Evolutionary conservation across 2,113 vertebrate species (phyloP), one percentile per base, ranked within the genome.

Genomic region (Hyperopisus bebe): DNA sequence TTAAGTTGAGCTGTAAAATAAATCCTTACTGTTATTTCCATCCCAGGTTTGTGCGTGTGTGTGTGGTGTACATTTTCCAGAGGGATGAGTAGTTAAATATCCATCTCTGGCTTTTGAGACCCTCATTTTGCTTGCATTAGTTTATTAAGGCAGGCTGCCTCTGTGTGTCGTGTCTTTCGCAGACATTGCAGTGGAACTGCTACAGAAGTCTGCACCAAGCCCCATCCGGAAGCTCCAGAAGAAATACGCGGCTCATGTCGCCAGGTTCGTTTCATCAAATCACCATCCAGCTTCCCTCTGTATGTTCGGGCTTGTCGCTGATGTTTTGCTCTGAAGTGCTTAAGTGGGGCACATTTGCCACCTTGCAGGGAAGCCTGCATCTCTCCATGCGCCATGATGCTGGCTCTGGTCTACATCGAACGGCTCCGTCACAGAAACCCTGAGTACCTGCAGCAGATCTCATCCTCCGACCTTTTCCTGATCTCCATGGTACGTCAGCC

Each of bases 381-480:
- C 91, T 99, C 98, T 0, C 98, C 98, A 0, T 99, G 98, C 90
- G 98, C 98, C 77, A 99, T 99, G 98, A 99, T 99, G 98, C 94
- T 99, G 91, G 98, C 98, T 44, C 93, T 99, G 89, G 97, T 99
- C 93, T 99, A 99, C 94, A 98, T 99, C n/a, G 98, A 99, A 94
- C 94, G 98, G 70, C 97, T 99, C 19, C 96, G 98, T 92, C 98
- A 99, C 90, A 96, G 98, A 94, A 99, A 99, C 94, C 98, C 98
- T 0, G 98, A 99, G 92, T 99, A 99, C 94, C 96, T 99, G 44
- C 98, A 98, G 91, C 98, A 99, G 87, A 99, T 99, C 91, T 99
- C 98, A 0, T 99, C 98, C 83, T 99, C 98, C 55, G 98, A 99
- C 94, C 97, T 99, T 83, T 99, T 99, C 92, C 94, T 99, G 90